phyloP scores from a whole-genome alignment of 2,888 invertebrate species.

The Cantharis nigra region DNA sequence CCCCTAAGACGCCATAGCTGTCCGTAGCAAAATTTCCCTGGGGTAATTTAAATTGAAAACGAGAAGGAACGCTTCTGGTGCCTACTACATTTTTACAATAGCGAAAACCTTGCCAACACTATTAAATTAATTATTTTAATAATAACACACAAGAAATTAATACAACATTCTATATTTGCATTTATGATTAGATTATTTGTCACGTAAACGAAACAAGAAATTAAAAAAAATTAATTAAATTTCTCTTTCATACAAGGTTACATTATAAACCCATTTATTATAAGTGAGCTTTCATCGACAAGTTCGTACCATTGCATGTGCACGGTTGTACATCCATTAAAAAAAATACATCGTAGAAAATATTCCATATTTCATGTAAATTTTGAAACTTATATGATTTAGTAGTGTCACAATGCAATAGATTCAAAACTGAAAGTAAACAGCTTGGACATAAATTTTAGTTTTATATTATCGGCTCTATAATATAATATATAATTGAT shows the following conservation, averaged over 20 bases:
- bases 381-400: neutral
- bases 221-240: constrained; percentile 15
- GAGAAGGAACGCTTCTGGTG: neutral
- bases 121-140: neutral
- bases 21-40: neutral
- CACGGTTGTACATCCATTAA: neutral
- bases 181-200: constrained; percentile 3
- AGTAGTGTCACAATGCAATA: neutral
- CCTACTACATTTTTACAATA: neutral
- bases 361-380: neutral
- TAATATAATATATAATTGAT: neutral
- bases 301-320: neutral
- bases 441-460: neutral
- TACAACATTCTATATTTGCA: neutral
- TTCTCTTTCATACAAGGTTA: constrained; percentile 24
- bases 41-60: neutral
- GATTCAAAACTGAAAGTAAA: neutral
- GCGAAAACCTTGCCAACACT: neutral
- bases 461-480: neutral
- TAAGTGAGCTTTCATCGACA: neutral
- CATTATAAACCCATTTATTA: neutral
- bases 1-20: neutral
- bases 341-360: neutral
- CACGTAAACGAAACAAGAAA: constrained; percentile 3
- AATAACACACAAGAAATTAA: neutral